Evolutionary conservation across 2,113 vertebrate genomes (phyloP), one percentile per base, ranked within the genome.

Genomic region (Gallinago jamesoni): DNA sequence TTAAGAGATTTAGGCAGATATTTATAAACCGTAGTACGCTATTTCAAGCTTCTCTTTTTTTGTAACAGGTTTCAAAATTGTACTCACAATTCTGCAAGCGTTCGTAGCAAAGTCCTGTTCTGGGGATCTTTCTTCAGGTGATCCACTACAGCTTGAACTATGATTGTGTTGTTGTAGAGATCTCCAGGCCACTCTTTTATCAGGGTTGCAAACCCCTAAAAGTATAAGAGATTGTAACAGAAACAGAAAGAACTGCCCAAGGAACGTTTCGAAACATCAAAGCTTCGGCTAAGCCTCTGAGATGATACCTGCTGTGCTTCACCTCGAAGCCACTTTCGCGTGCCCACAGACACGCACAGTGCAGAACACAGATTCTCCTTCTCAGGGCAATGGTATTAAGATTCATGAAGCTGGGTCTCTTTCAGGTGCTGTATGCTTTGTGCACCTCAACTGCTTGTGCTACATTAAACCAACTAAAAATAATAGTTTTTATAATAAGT

Each of bases 181-280:
- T 99, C 98, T 97, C 99, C 99, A 5, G 99, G 99, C 99, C 99
- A 99, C 87, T 99, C 99, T 57, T 98, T 98, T 97, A 99, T 98
- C 93, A 99, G 97, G 13, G 98, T 99, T 95, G 99, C 99, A 97
- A 99, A 99, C 55, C 99, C 99, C 99, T 99, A 89, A 24, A 95
- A 95, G 88, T 78, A 9, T 84, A 87, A 95, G 25, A 92, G 73
- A 96, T 87, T 23, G 37, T 77, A 95, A 91, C 12, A 72, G 33
- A 82, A 89, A 83, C 11, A 78, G 74, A 89, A 95, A 95, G 66
- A 92, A 94, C 12, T 43, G 33, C 68, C 88, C 91, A 87, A 81
- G 81, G 89, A 87, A 23, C 62, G 45, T 56, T 47, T 73, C 63
- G 72, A 28, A 83, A 81, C 83, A 84, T 77, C 68, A 94, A 93